Base-by-base conservation (phyloP, 2,888 invertebrate species). In the Amiota mariae region DNA sequence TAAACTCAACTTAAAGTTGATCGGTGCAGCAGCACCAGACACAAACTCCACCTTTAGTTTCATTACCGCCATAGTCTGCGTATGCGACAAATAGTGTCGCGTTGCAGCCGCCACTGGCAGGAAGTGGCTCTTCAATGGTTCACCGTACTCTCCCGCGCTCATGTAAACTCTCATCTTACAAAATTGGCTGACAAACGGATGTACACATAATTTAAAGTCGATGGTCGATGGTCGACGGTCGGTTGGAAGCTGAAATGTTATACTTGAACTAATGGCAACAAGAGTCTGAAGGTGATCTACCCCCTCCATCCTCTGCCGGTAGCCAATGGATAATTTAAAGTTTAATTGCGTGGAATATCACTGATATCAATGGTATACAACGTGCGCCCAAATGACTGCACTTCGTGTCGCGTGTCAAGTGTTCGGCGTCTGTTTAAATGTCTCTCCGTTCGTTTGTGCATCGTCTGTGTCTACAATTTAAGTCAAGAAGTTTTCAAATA, bases 111-210 rank as follows among this genome's bases (percentile, higher is more conserved):
- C 49, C 46, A 67, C 47, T 13, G 70, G 74, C 76, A 80, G 85
- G 83, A 82, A 83, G 72, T 24, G 61, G 63, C 70, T 72, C 49
- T 66, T 64, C 49, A 63, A 46, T 66, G 36, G 6, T 36, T 36
- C 6, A 6, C 36, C 6, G 36, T 36, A 36, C 36, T 73, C 71
- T 67, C 20, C 76, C 82, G 77, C 81, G 36, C 36, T 36, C 36
- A 36, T 36, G 36, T 36, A 36, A 36, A 6, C 36, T 36, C 6
- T 36, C 36, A 36, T 64, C 18, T 13, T 24, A n/a, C 46, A 71
- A 82, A 83, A 83, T 83, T 83, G 84, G 80, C 78, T 73, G 64
- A 77, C 36, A 36, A 79, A 70, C 83, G 83, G 85, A 84, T 82
- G 85, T 79, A 77, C 81, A 75, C 77, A 78, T 81, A 80, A 82